These are phyloP conservation scores for Arizona elegans DNA, from an alignment of 2,113 vertebrate species.

Conservation along the genomic window DNA sequence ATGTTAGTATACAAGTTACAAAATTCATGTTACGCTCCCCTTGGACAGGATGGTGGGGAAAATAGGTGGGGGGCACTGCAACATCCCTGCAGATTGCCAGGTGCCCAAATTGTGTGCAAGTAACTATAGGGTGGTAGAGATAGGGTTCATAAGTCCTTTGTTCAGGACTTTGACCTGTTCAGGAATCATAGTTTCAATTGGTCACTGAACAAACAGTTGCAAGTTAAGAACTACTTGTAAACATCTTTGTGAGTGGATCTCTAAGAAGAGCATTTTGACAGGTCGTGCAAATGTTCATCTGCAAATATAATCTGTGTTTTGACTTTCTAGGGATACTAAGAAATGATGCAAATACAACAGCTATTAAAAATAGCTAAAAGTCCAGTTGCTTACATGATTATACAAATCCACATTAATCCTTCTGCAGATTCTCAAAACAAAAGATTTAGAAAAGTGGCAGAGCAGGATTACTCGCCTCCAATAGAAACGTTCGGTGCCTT, in stretches of 20 bases:
- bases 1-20: no score
- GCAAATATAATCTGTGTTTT: neutral
- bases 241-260: neutral
- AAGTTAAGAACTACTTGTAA: neutral
- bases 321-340: neutral
- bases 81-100: no score
- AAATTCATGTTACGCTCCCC: no score
- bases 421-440: neutral
- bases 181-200: neutral
- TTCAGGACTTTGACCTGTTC: neutral
- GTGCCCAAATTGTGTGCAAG: no score
- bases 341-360: neutral
- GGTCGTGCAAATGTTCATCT: neutral
- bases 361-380: constrained; percentile 14
- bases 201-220: neutral
- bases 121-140: no score
- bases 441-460: neutral
- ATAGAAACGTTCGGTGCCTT: neutral
- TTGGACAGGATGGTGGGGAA: no score
- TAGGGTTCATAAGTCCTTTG: neutral
- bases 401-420: constrained; percentile 8
- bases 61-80: no score
- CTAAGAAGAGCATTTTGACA: neutral
- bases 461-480: neutral
- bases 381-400: constrained; percentile 12